Conservation (phyloP, 64 coral and sea anemone species). For the Actinia tenebrosa region DNA sequence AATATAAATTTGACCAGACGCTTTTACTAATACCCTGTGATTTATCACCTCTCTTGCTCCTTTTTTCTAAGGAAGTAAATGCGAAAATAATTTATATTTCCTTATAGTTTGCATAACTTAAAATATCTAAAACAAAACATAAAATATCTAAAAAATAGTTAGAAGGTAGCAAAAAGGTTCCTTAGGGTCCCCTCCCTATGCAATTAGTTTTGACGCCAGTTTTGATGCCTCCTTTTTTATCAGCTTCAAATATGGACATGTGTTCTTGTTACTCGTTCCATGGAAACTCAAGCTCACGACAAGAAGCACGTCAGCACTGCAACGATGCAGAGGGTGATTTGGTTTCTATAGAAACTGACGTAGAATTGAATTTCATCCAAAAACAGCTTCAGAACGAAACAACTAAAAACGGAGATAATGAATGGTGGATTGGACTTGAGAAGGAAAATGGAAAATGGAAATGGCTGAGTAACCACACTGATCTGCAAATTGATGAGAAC, state of each 20-base stretch:
- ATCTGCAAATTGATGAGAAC: background rate
- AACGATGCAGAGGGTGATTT: conserved; percentile 1
- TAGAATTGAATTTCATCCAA: conserved; percentile 20
- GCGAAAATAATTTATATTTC: too few species aligned
- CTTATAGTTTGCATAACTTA: background rate
- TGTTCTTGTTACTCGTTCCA: background rate
- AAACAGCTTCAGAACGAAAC: background rate
- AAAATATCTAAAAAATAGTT: background rate
- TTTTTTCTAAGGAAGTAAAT: too few species aligned
- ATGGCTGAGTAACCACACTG: conserved; percentile 29
- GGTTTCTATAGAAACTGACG: conserved; percentile 35
- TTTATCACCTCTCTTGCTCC: too few species aligned
- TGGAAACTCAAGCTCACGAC: background rate
- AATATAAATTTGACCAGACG: too few species aligned
- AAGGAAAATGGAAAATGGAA: background rate
- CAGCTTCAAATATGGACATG: background rate
- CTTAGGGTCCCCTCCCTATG: background rate
- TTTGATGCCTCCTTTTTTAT: background rate
- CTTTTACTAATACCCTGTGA: too few species aligned
- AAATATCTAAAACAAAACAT: background rate
- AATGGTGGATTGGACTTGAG: conserved; percentile 53
- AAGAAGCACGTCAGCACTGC: background rate
- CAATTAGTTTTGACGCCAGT: background rate
- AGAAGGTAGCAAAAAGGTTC: background rate
- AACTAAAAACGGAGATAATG: background rate